Percentiles rank a stretch among this genome's conserved stretches.
Evolutionary conservation across 2,113 vertebrate species (phyloP).

Genomic region (Cnemophilus loriae): DNA sequence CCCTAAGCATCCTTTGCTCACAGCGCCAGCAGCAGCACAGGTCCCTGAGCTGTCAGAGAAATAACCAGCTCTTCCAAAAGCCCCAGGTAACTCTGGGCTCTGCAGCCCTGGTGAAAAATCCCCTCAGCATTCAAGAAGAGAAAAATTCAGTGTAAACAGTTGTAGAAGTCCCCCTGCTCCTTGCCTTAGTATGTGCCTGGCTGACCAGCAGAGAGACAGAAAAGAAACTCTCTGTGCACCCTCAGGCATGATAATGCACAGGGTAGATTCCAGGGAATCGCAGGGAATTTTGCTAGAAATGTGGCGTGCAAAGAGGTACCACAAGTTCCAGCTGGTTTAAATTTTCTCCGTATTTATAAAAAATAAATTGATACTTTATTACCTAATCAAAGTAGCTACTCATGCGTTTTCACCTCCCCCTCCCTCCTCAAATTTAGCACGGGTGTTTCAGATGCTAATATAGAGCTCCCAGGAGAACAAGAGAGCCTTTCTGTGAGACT

Average conservation of each 20-base stretch:
- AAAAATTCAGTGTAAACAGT: not conserved
- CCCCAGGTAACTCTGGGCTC: not conserved
- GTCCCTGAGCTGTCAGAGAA: not conserved
- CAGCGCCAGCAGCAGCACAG: fast-evolving
- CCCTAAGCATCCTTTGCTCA: not conserved
- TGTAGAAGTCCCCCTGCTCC: not conserved
- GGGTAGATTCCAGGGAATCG: not conserved
- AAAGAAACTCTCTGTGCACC: not conserved
- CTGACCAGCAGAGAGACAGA: not conserved
- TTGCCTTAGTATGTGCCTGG: not conserved
- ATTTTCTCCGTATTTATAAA: constrained; percentile 60
- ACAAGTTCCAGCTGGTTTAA: constrained; percentile 52
- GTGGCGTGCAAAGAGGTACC: constrained; percentile 44
- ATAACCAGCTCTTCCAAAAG: not conserved
- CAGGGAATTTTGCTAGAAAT: not conserved
- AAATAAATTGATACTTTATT: constrained; percentile 69
- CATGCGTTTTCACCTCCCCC: constrained; percentile 18
- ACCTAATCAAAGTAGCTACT: constrained; percentile 64
- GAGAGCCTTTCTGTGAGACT: constrained; percentile 21
- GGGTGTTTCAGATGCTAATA: constrained; percentile 55
- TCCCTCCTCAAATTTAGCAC: constrained; percentile 28
- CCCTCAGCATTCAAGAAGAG: not conserved
- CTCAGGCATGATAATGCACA: not conserved
- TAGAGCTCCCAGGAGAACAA: constrained; percentile 43
- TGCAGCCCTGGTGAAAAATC: not conserved